Base-by-base conservation (phyloP, 2,888 invertebrate species). In the Drosophila villosipedis region DNA sequence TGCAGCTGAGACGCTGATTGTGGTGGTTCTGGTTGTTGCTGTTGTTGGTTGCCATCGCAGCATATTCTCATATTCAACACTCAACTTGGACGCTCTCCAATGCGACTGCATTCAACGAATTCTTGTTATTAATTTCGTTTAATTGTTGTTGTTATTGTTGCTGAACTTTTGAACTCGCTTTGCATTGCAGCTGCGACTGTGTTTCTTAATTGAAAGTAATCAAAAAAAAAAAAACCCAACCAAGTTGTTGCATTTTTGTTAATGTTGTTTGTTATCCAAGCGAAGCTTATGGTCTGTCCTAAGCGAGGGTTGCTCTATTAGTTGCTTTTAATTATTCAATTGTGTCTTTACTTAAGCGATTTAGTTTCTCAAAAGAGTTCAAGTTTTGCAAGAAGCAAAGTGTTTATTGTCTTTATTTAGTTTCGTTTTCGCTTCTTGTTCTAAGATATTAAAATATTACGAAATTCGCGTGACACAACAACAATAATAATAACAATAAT, bases 191-290 rank as follows among this genome's bases (percentile, higher is more conserved):
- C 58, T 58, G 58, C 68, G 61, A 64, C 41, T 65, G 43, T 25
- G 16, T n/a, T 73, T 64, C 28, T 77, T 68, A 84, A 86, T 84
- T 84, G 66, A 66, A 73, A 53, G 54, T 74, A 84, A 84, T 86
- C 4, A 35, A 35, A 35, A 35, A 73, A 78, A n/a, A n/a, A 28
- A 28, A 28, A 28, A 28, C 43, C 14, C 63, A 28, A 39, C 54
- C 58, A 60, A 65, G 57, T 63, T 59, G 41, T 39, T 79, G 85
- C 74, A 66, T 68, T 66, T 68, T 53, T 28, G 33, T 35, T 25
- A n/a, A 43, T 30, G 6, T 30, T 30, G 30, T 6, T 30, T 30
- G 30, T 66, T n/a, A 57, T 37, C 31, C 43, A 47, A 73, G 37
- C 28, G 28, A 39, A 59, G 54, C 52, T 30, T 33, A 28, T n/a